Base-by-base conservation (phyloP, 2,888 invertebrate genomes). In the Polydrusus pterygomalis region DNA sequence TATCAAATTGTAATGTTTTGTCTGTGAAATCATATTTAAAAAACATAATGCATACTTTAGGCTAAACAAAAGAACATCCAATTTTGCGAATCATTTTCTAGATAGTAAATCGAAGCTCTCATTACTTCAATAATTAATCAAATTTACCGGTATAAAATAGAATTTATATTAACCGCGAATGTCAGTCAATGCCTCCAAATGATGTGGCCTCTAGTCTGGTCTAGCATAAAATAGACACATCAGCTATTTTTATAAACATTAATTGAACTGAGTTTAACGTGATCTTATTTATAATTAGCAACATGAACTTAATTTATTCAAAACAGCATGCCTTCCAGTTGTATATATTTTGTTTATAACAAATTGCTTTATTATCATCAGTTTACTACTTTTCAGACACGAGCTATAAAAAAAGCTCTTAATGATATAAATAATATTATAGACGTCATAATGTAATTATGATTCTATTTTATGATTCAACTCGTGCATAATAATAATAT, bases 141-240 rank as follows among this genome's bases (percentile, higher is more conserved):
- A 18, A 10, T 54, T 54, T 54, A 7, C 30, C 20, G 54, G 54
- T 30, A 10, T 11, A 51, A 51, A 51, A 30, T 1, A 6, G n/a
- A 56, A 34, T 38, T 58, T 58, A 58, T 34, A 58, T 17, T 58
- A 38, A 38, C 58, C 38, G 34, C 34, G 34, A 58, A 58, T 38
- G 58, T 58, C 58, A 58, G 58, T 58, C 58, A 58, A 58, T 58
- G 58, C 58, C 58, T 34, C 15, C 58, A 17, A 38, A 58, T 58
- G 58, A 58, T 30, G 58, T 17, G 38, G 56, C 56, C 30, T 51
- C 18, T 56, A 6, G 6, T 54, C 25, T 58, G 17, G 47, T 47
- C 58, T 58, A n/a, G 10, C 15, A 58, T 58, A 58, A 58, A 38
- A 58, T 58, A 58, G 58, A 58, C 38, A 38, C 34, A 38, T 38